These are phyloP conservation scores for Felis chaus DNA, from an alignment of 2,113 vertebrate species.

Conservation along the genomic window DNA sequence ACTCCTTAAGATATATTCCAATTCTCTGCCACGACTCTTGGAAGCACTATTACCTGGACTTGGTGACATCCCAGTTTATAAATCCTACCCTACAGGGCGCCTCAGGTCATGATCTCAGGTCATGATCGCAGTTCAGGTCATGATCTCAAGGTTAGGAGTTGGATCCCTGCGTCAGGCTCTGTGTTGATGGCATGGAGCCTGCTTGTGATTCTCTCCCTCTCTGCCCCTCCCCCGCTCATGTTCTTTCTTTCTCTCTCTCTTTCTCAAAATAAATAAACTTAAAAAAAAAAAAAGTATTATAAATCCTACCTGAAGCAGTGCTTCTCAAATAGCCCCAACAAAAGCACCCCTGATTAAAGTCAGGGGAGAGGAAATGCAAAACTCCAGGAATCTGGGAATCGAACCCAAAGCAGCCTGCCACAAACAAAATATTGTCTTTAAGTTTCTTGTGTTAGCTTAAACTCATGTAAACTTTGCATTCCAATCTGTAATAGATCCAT, in stretches of 20 bases:
- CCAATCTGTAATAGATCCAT: not conserved
- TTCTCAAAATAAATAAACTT: too few relatives aligned
- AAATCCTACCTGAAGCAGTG: not conserved
- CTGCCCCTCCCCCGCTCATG: too few relatives aligned
- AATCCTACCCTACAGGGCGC: not conserved
- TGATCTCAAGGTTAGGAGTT: too few relatives aligned
- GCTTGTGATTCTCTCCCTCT: too few relatives aligned
- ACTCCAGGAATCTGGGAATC: not conserved
- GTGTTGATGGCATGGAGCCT: too few relatives aligned
- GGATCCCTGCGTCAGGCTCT: too few relatives aligned
- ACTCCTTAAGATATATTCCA: not conserved
- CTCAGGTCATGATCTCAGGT: too few relatives aligned
- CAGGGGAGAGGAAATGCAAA: not conserved
- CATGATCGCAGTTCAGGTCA: too few relatives aligned
- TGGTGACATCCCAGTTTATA: not conserved
- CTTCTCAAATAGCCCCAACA: not conserved
- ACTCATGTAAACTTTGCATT: constrained; percentile 12
- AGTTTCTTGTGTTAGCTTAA: constrained; percentile 25
- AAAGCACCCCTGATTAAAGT: not conserved
- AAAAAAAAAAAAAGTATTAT: not conserved
- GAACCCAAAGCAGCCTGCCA: not conserved
- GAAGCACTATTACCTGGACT: not conserved
- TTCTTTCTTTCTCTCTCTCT: too few relatives aligned
- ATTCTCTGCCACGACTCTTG: not conserved
- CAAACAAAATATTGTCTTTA: not conserved